phyloP scores from a whole-genome alignment of 2,797 vertebrate genomes.

The Betta splendens region DNA sequence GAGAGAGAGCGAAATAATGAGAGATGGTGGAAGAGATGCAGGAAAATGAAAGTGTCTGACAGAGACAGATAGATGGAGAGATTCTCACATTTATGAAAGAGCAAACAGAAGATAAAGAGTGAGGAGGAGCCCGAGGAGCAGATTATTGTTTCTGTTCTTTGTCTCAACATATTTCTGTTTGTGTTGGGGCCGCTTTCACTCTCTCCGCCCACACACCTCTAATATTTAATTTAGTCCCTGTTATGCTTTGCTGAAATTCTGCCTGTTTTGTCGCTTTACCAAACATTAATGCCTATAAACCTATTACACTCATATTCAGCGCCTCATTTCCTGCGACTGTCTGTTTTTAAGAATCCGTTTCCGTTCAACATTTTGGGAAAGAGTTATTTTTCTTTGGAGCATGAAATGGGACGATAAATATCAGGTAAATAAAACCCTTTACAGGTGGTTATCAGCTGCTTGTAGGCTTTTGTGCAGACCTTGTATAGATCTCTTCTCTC shows the following conservation, averaged over 20 bases:
- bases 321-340: background rate
- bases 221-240: slow-evolving; percentile 7
- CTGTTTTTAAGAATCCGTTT: background rate
- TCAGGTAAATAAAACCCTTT: background rate
- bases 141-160: slow-evolving; percentile 34
- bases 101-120: slow-evolving; percentile 41
- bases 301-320: background rate
- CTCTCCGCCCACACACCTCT: slow-evolving; percentile 1
- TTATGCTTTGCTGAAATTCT: background rate
- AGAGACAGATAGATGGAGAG: slow-evolving; percentile 61
- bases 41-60: slow-evolving; percentile 63
- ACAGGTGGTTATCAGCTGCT: background rate
- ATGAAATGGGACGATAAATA: slow-evolving; percentile 1
- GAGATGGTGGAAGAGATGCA: slow-evolving; percentile 60
- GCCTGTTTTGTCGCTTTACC: background rate
- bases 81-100: slow-evolving; percentile 41
- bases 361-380: background rate
- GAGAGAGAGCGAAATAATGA: slow-evolving; percentile 54
- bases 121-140: slow-evolving; percentile 14
- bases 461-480: too few species aligned
- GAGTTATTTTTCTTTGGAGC: background rate
- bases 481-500: too few species aligned
- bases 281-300: background rate
- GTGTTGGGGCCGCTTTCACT: slow-evolving; percentile 24
- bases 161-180: slow-evolving; percentile 29